Base-by-base conservation (phyloP, 2,797 vertebrate genomes). In the Rhadinocentrus ornatus region DNA sequence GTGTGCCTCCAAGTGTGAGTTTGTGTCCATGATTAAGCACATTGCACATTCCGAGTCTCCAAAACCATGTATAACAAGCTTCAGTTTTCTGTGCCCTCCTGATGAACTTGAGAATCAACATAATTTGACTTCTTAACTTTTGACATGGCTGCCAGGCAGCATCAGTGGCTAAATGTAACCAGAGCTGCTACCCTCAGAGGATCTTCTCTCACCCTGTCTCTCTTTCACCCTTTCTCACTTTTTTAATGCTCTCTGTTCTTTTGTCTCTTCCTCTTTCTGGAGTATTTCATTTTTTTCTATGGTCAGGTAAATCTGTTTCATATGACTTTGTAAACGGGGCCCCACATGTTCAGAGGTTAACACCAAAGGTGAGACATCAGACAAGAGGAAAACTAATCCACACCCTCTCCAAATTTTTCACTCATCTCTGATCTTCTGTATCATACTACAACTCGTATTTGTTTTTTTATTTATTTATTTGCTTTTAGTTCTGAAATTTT, bases 291-390 rank as follows among this genome's bases (percentile, higher is more conserved):
- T 80, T 24, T 27, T n/a, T 18, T 61, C 57, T 62, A 54, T 63
- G 54, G 64, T 57, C 82, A 88, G 87, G 83, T 87, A 91, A 93
- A 93, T 92, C 89, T 93, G 85, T 85, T 89, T 93, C 91, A 92
- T 89, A 92, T 93, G 92, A 93, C 89, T 89, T 18, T 69, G 53
- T 29, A 57, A 48, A 73, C 60, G 64, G 37, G 71, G 80, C 79
- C 73, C 62, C 10, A 22, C 69, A 71, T 60, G 67, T 37, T 56
- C 56, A 62, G 44, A 79, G 37, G 62, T 83, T 50, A 71, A 65
- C 54, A 59, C 53, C 39, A 52, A 73, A 57, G 50, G 50, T 69
- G 71, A 22, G 69, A 71, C 26, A 32, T 10, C 22, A 18, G n/a
- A 59, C 6, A 52, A 6, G 1, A 24, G 55, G 16, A 12, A 64